phyloP scores from a whole-genome alignment of 1,140 invertebrate genomes.

The Ladona fulva region DNA sequence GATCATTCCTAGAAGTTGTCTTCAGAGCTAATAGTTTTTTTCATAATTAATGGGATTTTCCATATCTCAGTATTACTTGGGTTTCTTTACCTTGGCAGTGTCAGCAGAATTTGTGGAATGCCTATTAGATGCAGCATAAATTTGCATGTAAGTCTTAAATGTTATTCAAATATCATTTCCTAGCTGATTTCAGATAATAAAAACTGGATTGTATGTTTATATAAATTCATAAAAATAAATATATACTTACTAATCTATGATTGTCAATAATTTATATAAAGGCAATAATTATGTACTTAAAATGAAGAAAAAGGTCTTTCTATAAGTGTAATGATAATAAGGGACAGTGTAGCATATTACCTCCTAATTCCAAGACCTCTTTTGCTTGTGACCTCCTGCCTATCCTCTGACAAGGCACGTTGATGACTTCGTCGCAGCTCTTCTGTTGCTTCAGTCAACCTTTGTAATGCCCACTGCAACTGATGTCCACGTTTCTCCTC shows the following conservation, averaged over 20 bases:
- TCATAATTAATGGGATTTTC: no score
- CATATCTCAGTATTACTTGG: no score
- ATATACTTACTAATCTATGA: not conserved
- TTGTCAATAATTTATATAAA: not conserved
- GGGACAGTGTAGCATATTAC: constrained; percentile 17
- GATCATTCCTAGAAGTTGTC: no score
- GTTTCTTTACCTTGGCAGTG: no score
- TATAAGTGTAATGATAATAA: no score
- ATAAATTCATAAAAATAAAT: not conserved
- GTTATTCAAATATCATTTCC: no score
- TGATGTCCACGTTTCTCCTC: constrained; percentile 29
- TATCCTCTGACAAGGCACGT: constrained; percentile 35
- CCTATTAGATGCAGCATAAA: no score
- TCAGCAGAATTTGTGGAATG: no score
- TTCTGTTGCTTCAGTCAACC: constrained; percentile 42
- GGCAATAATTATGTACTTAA: not conserved
- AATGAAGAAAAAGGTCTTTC: no score
- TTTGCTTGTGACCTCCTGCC: constrained; percentile 37
- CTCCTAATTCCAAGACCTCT: constrained; percentile 23
- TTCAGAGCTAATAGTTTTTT: no score
- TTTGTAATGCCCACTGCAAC: constrained; percentile 33
- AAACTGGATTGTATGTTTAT: not conserved
- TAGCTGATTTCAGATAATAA: no score
- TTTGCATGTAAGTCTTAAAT: no score
- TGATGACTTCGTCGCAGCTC: constrained; percentile 40